These are phyloP conservation scores for Bombycilla garrulus DNA, from an alignment of 2,113 vertebrate genomes.

Conservation along the genomic window DNA sequence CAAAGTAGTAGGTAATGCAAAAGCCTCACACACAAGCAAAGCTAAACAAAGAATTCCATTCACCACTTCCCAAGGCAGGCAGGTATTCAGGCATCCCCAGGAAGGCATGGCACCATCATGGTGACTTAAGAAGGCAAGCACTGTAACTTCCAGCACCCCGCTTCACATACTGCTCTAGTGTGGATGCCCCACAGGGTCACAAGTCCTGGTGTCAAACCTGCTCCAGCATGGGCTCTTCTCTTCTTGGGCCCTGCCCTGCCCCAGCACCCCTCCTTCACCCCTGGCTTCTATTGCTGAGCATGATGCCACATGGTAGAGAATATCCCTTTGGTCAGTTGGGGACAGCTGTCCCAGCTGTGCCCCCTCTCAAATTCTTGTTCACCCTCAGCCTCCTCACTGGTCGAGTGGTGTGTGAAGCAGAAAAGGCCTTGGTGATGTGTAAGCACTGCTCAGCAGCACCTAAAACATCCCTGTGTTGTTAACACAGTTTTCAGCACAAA, in stretches of 20 bases:
- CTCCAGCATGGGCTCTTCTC: no score
- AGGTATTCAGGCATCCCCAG: neutral
- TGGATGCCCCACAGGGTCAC: no score
- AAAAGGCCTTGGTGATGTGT: neutral
- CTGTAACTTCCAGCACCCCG: accelerated
- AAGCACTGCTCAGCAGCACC: neutral
- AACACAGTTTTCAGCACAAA: neutral
- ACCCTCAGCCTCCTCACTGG: accelerated
- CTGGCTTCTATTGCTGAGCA: neutral
- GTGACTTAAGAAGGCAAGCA: neutral
- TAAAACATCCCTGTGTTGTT: accelerated
- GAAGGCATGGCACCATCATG: neutral
- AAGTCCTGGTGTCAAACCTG: no score
- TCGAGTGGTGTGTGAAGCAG: neutral
- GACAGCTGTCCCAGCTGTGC: neutral
- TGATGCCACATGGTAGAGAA: neutral
- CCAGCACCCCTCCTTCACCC: accelerated
- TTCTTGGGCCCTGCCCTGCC: no score
- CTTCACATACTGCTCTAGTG: no score
- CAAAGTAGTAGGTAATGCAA: neutral
- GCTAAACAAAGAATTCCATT: neutral
- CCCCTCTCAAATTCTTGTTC: neutral
- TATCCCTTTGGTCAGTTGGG: neutral
- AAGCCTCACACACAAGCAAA: neutral
- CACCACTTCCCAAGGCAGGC: neutral